A percentile compares a stretch with the other conserved stretches of the same genome.
phyloP scores from a whole-genome alignment of 2,888 invertebrate species.

The Mimumesa dahlbomi region DNA sequence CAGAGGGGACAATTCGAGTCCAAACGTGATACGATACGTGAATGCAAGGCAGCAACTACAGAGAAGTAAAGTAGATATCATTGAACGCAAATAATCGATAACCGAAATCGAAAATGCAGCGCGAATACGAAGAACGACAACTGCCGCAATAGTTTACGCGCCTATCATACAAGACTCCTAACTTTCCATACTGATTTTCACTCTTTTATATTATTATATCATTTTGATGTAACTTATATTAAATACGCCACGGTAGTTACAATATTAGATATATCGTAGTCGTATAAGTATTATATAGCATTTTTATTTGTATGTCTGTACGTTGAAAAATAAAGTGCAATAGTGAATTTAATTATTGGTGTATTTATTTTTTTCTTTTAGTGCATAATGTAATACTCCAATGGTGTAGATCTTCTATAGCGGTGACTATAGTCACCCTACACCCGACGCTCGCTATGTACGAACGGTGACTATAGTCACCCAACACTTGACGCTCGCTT shows the following conservation, averaged over 20 bases:
- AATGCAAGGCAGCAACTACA: no score
- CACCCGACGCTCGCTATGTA: no score
- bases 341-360: slow-evolving; percentile 39
- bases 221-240: slow-evolving; percentile 66
- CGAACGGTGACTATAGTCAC: no score
- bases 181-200: slow-evolving; percentile 74
- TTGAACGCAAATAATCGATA: no score
- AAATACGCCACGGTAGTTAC: slow-evolving; percentile 49
- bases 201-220: slow-evolving; percentile 70
- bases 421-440: background rate
- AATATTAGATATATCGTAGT: slow-evolving; percentile 53
- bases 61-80: no score
- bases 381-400: background rate
- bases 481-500: background rate
- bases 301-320: slow-evolving; percentile 75
- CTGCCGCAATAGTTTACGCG: slow-evolving; percentile 50
- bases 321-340: slow-evolving; percentile 75
- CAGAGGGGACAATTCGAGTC: no score
- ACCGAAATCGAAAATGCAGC: slow-evolving; percentile 4
- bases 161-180: slow-evolving; percentile 63
- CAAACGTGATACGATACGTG: no score
- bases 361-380: background rate
- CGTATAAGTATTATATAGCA: slow-evolving; percentile 69
- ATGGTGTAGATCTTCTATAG: background rate
- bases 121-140: slow-evolving; percentile 17